phyloP scores from a whole-genome alignment of 2,797 vertebrate genomes.

The Neoniphon sammara region DNA sequence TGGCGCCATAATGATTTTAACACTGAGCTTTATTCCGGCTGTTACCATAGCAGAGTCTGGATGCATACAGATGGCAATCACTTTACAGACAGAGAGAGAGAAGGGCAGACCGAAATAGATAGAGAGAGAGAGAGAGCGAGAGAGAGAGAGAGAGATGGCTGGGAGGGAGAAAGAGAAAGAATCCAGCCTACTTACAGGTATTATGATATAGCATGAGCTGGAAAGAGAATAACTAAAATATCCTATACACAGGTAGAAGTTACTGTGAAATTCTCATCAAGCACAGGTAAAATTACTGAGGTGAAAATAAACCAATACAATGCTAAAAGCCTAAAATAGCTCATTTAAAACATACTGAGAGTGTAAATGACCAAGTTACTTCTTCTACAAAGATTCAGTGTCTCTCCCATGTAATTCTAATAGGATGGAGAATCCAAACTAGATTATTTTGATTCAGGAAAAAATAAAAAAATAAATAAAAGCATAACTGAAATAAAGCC shows the following conservation, averaged over 20 bases:
- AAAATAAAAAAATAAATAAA: too few species aligned
- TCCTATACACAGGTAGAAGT: background rate
- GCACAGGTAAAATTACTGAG: background rate
- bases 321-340: background rate
- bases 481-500: too few species aligned
- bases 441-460: too few species aligned
- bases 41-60: constrained; percentile 84
- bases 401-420: too few species aligned
- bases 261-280: background rate
- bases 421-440: too few species aligned
- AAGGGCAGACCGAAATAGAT: constrained; percentile 39
- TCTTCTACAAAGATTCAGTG: too few species aligned
- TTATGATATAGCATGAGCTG: constrained; percentile 2
- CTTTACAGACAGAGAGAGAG: constrained; percentile 62
- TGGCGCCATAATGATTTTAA: constrained; percentile 82
- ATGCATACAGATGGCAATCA: constrained; percentile 78
- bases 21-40: constrained; percentile 79
- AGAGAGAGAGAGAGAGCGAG: background rate
- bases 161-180: background rate
- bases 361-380: background rate
- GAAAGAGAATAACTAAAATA: background rate
- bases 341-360: background rate
- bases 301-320: background rate
- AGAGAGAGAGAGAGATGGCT: constrained; percentile 36
- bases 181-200: constrained; percentile 14